These are phyloP conservation scores for Tenualosa ilisha DNA, from an alignment of 2,797 vertebrate species.

Conservation along the genomic window DNA sequence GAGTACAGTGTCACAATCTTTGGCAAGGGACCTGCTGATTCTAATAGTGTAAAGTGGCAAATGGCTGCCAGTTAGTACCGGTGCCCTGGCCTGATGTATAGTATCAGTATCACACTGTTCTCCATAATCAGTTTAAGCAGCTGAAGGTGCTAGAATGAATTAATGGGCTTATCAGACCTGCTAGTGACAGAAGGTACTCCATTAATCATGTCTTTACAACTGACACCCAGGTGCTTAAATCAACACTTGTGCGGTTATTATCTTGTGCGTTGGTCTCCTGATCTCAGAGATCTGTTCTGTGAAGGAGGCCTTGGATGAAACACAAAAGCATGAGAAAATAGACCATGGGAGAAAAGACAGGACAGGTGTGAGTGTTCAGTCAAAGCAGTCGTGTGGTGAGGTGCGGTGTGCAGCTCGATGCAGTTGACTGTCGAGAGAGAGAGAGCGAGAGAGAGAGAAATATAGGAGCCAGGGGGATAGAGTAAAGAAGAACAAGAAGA, in stretches of 20 bases:
- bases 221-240: neutral
- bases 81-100: neutral
- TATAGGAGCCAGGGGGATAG: too few relatives aligned
- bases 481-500: neutral
- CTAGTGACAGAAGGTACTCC: neutral
- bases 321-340: neutral
- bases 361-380: neutral
- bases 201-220: conserved; percentile 7
- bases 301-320: neutral
- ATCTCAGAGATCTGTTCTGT: neutral
- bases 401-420: neutral
- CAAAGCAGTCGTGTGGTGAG: neutral
- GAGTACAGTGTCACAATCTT: neutral
- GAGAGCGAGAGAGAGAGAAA: neutral
- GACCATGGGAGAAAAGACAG: neutral
- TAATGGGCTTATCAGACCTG: neutral
- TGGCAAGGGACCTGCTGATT: neutral
- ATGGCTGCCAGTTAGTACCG: neutral
- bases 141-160: neutral
- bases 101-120: neutral
- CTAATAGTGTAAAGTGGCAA: neutral
- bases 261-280: neutral
- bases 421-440: neutral
- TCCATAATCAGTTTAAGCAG: neutral
- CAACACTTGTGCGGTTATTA: neutral